These are phyloP conservation scores for Ephydatia muelleri DNA, from an alignment of 37 sponge, comb jelly and placozoan genomes.

Conservation along the genomic window DNA sequence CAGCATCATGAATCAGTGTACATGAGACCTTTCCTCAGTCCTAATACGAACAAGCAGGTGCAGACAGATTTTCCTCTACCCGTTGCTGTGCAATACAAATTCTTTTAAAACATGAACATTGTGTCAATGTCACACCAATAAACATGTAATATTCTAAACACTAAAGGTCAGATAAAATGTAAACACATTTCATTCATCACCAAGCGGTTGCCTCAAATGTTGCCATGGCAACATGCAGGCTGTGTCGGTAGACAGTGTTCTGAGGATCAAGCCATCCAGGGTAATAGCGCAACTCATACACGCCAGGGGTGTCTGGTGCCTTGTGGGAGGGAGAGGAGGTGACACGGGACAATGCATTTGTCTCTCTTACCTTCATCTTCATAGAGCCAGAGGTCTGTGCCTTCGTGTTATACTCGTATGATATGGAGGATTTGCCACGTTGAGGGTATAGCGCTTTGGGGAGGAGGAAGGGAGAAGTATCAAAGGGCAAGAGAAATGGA, in stretches of 20 bases:
- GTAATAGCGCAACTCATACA: constrained; percentile 61
- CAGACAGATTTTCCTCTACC: too few species aligned
- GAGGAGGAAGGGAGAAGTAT: background rate
- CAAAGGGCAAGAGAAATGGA: background rate
- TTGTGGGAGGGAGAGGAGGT: too few species aligned
- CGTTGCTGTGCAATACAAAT: too few species aligned
- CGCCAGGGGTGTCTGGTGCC: constrained; percentile 57
- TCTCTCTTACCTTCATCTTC: constrained; percentile 20
- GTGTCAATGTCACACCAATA: too few species aligned
- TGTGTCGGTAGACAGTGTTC: constrained; percentile 31
- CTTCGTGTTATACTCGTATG: background rate
- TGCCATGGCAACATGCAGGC: constrained; percentile 14
- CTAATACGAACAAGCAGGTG: too few species aligned
- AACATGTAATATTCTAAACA: too few species aligned
- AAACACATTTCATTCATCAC: background rate
- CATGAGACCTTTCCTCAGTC: too few species aligned
- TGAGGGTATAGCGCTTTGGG: background rate
- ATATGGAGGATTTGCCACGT: background rate
- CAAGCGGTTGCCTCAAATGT: constrained; percentile 33
- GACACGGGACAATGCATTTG: too few species aligned
- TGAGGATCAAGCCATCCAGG: constrained; percentile 34
- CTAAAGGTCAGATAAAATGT: too few species aligned
- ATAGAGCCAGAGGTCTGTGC: background rate
- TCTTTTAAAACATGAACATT: too few species aligned
- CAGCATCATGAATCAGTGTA: too few species aligned